Evolutionary conservation across 2,888 invertebrate genomes (phyloP).

Genomic region (Himalopsyche anomala): DNA sequence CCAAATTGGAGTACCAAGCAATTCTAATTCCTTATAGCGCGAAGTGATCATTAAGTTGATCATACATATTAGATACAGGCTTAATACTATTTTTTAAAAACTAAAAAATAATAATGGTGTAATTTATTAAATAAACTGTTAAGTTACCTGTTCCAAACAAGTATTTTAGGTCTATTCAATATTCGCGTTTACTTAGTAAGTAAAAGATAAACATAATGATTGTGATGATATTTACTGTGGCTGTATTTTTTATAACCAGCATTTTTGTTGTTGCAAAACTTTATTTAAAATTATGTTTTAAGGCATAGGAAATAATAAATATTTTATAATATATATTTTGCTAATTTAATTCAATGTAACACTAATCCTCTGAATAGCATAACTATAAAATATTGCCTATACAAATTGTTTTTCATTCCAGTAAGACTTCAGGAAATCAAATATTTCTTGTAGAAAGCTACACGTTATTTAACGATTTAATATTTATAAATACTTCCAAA

Average conservation of each 20-base stretch:
- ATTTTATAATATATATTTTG: constrained; percentile 8
- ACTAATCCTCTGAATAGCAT: constrained; percentile 22
- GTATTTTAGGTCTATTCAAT: neutral
- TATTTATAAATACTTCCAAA: too few species aligned
- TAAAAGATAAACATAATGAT: neutral
- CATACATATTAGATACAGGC: too few species aligned
- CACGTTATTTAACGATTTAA: too few species aligned
- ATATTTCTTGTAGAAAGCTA: too few species aligned
- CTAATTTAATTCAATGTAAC: constrained; percentile 6
- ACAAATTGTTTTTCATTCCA: neutral
- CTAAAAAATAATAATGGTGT: too few species aligned
- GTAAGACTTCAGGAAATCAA: too few species aligned
- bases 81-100: too few species aligned
- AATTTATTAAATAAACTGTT: too few species aligned
- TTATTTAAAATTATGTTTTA: neutral
- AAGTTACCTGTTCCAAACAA: too few species aligned
- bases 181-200: neutral
- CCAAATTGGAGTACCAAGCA: too few species aligned
- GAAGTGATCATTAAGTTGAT: too few species aligned
- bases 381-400: neutral
- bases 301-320: neutral
- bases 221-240: neutral
- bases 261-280: neutral
- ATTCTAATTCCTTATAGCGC: too few species aligned
- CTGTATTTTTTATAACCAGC: neutral